Evolutionary conservation across 2,113 vertebrate genomes (phyloP).

Genomic region (Cyprinodon variegatus): DNA sequence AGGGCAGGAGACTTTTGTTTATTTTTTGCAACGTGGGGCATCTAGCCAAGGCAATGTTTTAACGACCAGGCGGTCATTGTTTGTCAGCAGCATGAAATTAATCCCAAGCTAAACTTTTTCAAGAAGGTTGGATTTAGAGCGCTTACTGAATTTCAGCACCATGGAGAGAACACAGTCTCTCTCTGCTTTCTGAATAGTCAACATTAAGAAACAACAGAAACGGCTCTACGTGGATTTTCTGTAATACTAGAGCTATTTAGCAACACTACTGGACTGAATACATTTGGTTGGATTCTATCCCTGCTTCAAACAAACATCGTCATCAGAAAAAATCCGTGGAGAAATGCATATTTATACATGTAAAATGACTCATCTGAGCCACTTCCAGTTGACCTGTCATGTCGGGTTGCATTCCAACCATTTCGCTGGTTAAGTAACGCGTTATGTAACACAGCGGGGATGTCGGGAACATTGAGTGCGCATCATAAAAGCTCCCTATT

Average conservation of each 20-base stretch:
- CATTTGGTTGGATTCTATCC: not conserved
- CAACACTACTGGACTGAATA: not conserved
- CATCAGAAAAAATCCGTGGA: not conserved
- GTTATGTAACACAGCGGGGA: constrained; percentile 78
- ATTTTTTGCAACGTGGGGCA: not conserved
- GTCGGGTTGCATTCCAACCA: not conserved
- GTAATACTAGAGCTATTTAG: not conserved
- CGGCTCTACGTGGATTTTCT: not conserved
- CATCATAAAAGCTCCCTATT: constrained; percentile 43
- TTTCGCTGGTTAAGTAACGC: constrained; percentile 53
- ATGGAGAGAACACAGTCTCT: constrained; percentile 71
- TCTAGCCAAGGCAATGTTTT: not conserved
- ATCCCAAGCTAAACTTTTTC: not conserved
- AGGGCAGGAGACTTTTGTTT: not conserved
- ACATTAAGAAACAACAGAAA: not conserved
- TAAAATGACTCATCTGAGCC: not conserved
- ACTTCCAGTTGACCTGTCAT: not conserved
- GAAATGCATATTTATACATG: not conserved
- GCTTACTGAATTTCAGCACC: constrained; percentile 72
- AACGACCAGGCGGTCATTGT: no score
- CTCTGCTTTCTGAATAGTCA: not conserved
- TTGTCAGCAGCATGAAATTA: no score
- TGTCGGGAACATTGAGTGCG: constrained; percentile 54
- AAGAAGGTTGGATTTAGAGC: not conserved
- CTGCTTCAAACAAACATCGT: not conserved